A percentile compares a stretch with the other conserved stretches of the same genome.
These are phyloP conservation scores for Melanotaenia parkinsoni DNA, from an alignment of 2,797 vertebrate genomes.

Conservation along the genomic window DNA sequence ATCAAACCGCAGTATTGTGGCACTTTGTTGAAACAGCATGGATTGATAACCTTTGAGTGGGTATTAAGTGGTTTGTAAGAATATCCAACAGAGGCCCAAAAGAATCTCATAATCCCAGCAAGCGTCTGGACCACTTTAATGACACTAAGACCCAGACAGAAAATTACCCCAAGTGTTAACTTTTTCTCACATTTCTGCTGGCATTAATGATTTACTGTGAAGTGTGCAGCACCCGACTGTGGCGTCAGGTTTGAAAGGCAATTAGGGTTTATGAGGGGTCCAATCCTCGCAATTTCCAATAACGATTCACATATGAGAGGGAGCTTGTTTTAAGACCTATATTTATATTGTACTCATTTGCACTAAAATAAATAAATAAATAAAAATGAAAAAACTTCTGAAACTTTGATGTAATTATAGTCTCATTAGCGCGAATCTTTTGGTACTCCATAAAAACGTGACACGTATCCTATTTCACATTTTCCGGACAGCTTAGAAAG, in stretches of 20 bases:
- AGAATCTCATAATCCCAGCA: slow-evolving; percentile 76
- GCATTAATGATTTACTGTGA: slow-evolving; percentile 78
- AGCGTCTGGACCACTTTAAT: slow-evolving; percentile 80
- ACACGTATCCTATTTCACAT: neutral
- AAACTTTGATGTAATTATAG: neutral
- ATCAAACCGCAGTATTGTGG: slow-evolving; percentile 31
- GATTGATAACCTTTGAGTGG: slow-evolving; percentile 69
- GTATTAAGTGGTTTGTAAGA: slow-evolving; percentile 72
- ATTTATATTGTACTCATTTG: slow-evolving; percentile 2
- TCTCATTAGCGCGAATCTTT: neutral
- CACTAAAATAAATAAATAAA: no score
- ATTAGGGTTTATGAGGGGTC: slow-evolving; percentile 80
- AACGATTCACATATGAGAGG: slow-evolving; percentile 72
- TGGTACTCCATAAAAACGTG: slow-evolving; percentile 17
- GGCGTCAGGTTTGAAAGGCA: slow-evolving; percentile 81
- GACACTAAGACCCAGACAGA: slow-evolving; percentile 79
- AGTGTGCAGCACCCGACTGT: slow-evolving; percentile 65
- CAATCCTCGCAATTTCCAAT: slow-evolving; percentile 72
- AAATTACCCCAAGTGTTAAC: slow-evolving; percentile 78
- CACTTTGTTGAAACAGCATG: slow-evolving; percentile 74
- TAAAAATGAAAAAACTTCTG: neutral
- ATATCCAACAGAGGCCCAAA: slow-evolving; percentile 65
- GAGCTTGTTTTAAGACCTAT: slow-evolving; percentile 12
- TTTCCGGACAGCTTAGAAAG: neutral
- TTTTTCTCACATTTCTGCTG: slow-evolving; percentile 81